Evolutionary conservation across 2,888 invertebrate genomes (phyloP), one percentile per base, ranked within the genome.

Genomic region (Kuschelorhynchus macadamiae): DNA sequence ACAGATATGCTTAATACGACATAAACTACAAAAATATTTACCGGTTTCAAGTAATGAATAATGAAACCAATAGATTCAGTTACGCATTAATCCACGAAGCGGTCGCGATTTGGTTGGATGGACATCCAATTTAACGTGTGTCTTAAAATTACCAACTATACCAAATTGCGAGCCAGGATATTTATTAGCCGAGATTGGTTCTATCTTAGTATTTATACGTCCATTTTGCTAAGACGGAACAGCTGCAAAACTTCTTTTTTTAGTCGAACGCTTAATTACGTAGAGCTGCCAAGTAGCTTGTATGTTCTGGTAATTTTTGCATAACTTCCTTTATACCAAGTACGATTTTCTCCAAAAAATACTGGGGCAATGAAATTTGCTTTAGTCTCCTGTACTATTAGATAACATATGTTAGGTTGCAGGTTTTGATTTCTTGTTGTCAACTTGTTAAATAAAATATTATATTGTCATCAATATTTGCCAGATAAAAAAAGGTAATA

Each of bases 131-230:
- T 50, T 59, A 59, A 46, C 32, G 46, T 47, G 18, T 46, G 36
- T 60, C 39, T 60, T 49, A 50, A 50, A 60, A 50, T 39, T 41
- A 50, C 60, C 12, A 60, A 39, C 42, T 60, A 49, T 50, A 50
- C 60, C 50, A 50, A 60, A 60, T 60, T 60, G 60, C 60, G 30
- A 11, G 33, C 18, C 12, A 16, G 20, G 21, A 42, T 42, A 55
- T 55, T 55, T 55, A 55, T 55, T 55, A 42, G n/a, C 42, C 41
- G 30, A 11, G 41, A 53, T 42, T 55, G 42, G 44, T 11, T 44
- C 17, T 55, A 41, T 25, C 53, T 53, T 8, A 41, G 20, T 16
- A 25, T 14, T 55, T 55, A 47, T 36, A 36, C 11, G 3, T 11
- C 20, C 36, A 30, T 42, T 42, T 33, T 25, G 25, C 55, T 55